phyloP scores from a whole-genome alignment of 2,888 invertebrate species.

The Oxycera nigricornis region DNA sequence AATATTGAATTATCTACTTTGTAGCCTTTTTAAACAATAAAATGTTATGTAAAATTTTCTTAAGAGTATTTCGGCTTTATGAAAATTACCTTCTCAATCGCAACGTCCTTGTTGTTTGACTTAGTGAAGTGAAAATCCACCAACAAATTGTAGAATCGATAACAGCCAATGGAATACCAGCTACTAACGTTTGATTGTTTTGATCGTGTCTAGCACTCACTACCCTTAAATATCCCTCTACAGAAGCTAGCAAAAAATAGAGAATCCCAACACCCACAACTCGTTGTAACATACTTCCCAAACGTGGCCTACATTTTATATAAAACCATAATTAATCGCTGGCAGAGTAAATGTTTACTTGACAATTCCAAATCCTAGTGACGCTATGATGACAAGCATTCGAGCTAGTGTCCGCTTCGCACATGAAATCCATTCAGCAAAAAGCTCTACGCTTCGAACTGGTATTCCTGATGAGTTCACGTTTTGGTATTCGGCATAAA shows the following conservation, averaged over 20 bases:
- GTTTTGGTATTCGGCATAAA: constrained; percentile 86
- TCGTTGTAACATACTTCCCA: constrained; percentile 87
- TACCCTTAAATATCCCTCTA: constrained; percentile 85
- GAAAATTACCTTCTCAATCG: constrained; percentile 78
- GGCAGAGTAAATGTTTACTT: constrained; percentile 69
- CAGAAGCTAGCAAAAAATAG: constrained; percentile 84
- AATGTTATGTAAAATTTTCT: too few species aligned
- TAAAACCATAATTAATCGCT: not conserved
- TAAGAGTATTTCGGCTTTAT: too few species aligned
- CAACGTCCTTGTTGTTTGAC: constrained; percentile 88
- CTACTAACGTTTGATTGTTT: constrained; percentile 71
- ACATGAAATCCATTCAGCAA: constrained; percentile 91
- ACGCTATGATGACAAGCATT: constrained; percentile 93
- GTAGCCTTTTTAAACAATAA: too few species aligned
- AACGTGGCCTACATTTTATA: constrained; percentile 74
- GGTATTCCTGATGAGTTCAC: constrained; percentile 73
- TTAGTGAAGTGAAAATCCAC: constrained; percentile 90
- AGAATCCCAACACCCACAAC: constrained; percentile 83
- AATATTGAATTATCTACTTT: too few species aligned
- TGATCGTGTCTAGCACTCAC: constrained; percentile 69
- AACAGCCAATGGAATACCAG: constrained; percentile 85
- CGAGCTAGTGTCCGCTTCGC: constrained; percentile 89
- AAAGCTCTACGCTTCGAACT: constrained; percentile 75
- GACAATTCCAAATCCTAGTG: constrained; percentile 94
- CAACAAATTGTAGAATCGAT: constrained; percentile 89